These are phyloP conservation scores for Hipparchia sbordonii DNA, from an alignment of 2,888 invertebrate species.

Conservation along the genomic window DNA sequence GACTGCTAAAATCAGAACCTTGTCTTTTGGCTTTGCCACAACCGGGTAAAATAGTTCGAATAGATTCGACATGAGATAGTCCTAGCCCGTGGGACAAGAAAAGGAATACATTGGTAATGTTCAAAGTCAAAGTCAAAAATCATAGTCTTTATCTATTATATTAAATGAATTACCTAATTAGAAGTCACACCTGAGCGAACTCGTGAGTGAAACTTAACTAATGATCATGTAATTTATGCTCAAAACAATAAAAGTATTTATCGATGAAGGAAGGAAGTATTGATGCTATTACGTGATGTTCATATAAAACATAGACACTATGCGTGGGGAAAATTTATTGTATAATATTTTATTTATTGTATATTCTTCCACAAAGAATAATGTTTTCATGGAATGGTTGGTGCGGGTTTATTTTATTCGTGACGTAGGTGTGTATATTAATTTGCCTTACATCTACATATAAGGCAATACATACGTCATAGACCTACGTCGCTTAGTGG, in stretches of 20 bases:
- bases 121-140: no score
- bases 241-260: background rate
- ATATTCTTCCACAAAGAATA: slow-evolving; percentile 4
- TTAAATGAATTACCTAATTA: no score
- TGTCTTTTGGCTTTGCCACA: no score
- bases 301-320: background rate
- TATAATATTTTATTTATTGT: background rate
- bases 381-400: background rate
- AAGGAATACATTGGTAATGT: no score
- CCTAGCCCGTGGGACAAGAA: no score
- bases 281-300: background rate
- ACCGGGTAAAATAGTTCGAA: no score
- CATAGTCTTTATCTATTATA: no score
- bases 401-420: background rate
- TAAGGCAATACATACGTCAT: no score
- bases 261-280: background rate
- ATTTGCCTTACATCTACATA: background rate
- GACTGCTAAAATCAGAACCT: no score
- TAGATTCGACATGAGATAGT: no score
- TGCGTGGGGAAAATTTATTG: background rate
- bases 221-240: background rate
- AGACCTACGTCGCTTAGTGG: background rate
- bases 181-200: no score
- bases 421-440: background rate
- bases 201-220: no score